A percentile compares a stretch with the other conserved stretches of the same genome.
These are phyloP conservation scores for Protomyctophum bolini DNA, from an alignment of 2,113 vertebrate genomes.

Conservation along the genomic window DNA sequence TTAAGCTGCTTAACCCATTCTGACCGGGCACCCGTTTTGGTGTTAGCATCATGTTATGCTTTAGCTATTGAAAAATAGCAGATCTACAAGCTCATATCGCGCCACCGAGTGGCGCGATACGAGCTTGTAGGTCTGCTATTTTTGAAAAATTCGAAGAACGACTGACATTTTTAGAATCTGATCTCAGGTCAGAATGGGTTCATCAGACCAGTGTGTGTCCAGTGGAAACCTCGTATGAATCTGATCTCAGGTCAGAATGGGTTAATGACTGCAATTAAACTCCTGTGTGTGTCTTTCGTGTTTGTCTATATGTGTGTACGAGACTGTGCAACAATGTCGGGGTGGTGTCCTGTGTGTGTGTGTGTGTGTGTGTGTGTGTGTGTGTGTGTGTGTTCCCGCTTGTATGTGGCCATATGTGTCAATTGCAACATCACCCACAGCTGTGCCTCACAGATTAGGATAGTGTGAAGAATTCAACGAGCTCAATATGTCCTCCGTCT, in stretches of 20 bases:
- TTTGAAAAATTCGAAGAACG: too few species aligned
- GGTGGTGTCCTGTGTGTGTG: slow-evolving; percentile 24
- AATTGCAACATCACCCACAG: slow-evolving; percentile 26
- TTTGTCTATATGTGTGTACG: slow-evolving; percentile 1
- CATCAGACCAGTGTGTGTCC: too few species aligned
- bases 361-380: not conserved
- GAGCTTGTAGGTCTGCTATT: too few species aligned
- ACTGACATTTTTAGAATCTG: too few species aligned
- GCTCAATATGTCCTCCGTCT: slow-evolving; percentile 55
- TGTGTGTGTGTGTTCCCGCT: slow-evolving; percentile 3
- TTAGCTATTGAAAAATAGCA: too few species aligned
- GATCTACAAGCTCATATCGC: too few species aligned
- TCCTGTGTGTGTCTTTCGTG: slow-evolving; percentile 36
- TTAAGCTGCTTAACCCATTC: slow-evolving; percentile 71
- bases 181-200: too few species aligned
- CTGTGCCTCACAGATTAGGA: slow-evolving; percentile 43
- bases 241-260: too few species aligned
- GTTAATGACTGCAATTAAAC: slow-evolving; percentile 75
- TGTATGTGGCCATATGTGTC: not conserved
- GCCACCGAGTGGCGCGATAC: too few species aligned
- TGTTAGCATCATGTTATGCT: too few species aligned
- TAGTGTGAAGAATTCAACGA: slow-evolving; percentile 21
- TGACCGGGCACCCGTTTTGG: too few species aligned
- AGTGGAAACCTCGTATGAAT: too few species aligned
- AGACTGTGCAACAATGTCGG: not conserved